Base-by-base conservation (phyloP, 1,140 invertebrate genomes). In the Drosophila gunungcola region DNA sequence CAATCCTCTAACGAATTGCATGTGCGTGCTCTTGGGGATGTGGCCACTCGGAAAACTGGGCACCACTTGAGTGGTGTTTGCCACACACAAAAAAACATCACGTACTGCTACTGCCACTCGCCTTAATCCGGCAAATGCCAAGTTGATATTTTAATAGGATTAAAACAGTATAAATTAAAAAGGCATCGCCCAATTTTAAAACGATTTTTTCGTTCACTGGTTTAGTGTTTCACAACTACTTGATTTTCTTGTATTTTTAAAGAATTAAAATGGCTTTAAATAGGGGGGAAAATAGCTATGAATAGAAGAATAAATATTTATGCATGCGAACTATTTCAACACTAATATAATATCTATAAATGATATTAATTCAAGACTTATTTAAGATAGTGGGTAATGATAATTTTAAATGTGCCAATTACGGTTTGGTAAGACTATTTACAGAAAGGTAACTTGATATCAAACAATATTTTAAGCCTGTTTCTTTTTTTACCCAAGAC, bases 1-100 rank as follows among this genome's bases (percentile, higher is more conserved):
- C 3, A 52, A 41, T 21, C 43, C 46, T 11, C 73, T 75, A 58
- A 75, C 73, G 29, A 75, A 54, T 53, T 16, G 73, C 29, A 61
- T 58, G 73, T 76, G 73, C 73, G 73, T 76, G 73, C 73, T 67
- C 29, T 53, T 9, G 52, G 49, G 42, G 51, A 38, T 51, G 46
- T 25, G 61, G 60, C 72, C 64, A 69, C 67, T 70, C 42, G 39
- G 64, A 29, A 16, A 36, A 48, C 64, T 69, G 56, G 48, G 27
- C 54, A 73, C 56, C 49, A 72, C 69, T 74, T 54, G 45, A 55
- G 42, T 73, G 69, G 4, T 63, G 57, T 49, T 70, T 32, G 36
- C n/a, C 12, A 42, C 45, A 32, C 38, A 53, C 38, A 42, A 48
- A 65, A 67, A 64, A 34, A 51, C 34, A 48, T 63, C 45, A 63